These are phyloP conservation scores for Melanophora roralis DNA, from an alignment of 2,888 invertebrate species.

Conservation along the genomic window DNA sequence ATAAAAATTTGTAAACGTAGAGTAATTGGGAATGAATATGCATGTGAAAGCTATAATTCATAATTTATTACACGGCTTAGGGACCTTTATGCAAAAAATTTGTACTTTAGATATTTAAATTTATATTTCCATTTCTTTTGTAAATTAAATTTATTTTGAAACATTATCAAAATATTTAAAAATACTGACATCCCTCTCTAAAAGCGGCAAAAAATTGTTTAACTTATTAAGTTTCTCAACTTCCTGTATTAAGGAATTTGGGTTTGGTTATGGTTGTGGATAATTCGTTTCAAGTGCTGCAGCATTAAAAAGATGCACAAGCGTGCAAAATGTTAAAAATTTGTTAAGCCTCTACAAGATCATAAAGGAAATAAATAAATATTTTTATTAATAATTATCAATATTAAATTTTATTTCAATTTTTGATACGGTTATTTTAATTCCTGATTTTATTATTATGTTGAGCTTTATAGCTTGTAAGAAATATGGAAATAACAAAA, in stretches of 20 bases:
- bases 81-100: no score
- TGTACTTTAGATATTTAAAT: no score
- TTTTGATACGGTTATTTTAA: conserved; percentile 44
- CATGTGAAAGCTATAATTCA: no score
- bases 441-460: conserved; percentile 24
- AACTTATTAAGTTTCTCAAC: background rate
- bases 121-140: no score
- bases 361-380: background rate
- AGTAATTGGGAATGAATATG: no score
- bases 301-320: background rate
- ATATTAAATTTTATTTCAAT: background rate
- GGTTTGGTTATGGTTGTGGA: background rate
- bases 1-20: no score
- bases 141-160: no score
- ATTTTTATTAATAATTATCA: background rate
- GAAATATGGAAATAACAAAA: background rate
- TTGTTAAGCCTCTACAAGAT: no score
- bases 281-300: background rate
- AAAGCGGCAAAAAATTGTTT: background rate
- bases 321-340: background rate
- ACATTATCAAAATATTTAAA: no score
- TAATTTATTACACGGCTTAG: no score
- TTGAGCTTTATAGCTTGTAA: background rate
- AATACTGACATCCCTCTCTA: no score
- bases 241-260: background rate